Percentiles rank a stretch among this genome's conserved stretches.
Evolutionary conservation across 2,888 invertebrate species (phyloP).

Genomic region (Sphaeridia pumilis): DNA sequence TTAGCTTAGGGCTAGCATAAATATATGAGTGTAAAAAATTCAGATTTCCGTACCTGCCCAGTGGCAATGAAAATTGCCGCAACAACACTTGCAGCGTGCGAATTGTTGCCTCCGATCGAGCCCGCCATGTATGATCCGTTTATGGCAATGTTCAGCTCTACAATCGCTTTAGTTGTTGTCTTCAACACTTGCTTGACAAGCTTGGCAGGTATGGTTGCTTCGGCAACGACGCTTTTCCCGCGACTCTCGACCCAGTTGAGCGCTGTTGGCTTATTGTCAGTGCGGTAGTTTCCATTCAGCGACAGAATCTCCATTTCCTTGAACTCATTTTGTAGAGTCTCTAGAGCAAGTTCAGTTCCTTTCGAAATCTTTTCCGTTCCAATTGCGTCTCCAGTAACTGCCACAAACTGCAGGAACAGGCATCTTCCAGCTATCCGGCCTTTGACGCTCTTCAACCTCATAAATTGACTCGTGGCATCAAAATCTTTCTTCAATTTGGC

Average conservation of each 20-base stretch:
- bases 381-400: conserved; percentile 97
- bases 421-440: conserved; percentile 75
- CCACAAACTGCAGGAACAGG: conserved; percentile 81
- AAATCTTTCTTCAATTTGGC: conserved; percentile 68
- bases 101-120: conserved; percentile 73
- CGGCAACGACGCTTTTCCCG: conserved; percentile 92
- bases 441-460: conserved; percentile 66
- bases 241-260: conserved; percentile 91
- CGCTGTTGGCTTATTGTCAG: conserved; percentile 95
- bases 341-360: conserved; percentile 80
- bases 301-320: conserved; percentile 87
- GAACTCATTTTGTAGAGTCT: conserved; percentile 59
- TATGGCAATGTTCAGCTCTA: conserved; percentile 83
- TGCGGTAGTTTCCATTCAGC: conserved; percentile 92
- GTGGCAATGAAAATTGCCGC: conserved; percentile 97
- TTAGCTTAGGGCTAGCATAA: too few species aligned
- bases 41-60: conserved; percentile 64
- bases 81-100: conserved; percentile 96
- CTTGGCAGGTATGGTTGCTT: conserved; percentile 67
- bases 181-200: conserved; percentile 70
- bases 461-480: conserved; percentile 84
- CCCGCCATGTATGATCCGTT: conserved; percentile 96
- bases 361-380: conserved; percentile 60
- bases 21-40: too few species aligned
- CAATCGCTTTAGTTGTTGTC: conserved; percentile 69